Evolutionary conservation across 2,113 vertebrate genomes (phyloP).

Genomic region (Dromas ardeola): DNA sequence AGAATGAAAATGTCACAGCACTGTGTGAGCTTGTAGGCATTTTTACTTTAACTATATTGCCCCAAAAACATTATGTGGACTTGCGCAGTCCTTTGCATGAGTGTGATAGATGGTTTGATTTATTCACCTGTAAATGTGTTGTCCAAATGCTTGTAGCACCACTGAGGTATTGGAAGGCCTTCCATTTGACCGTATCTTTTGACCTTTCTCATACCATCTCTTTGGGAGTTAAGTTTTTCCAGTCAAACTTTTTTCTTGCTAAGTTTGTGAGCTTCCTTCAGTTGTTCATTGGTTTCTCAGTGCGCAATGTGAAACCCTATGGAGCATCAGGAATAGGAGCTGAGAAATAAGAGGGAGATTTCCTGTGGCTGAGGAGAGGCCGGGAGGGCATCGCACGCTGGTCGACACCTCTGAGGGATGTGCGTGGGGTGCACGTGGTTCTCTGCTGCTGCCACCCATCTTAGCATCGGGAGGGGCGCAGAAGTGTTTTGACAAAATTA

Average conservation of each 20-base stretch:
- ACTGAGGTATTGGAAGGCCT: neutral
- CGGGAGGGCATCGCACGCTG: neutral
- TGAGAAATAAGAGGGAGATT: neutral
- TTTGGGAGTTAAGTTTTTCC: neutral
- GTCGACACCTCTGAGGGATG: neutral
- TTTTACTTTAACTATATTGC: neutral
- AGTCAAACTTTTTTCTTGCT: neutral
- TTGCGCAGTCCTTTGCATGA: neutral
- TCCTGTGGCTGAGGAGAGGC: neutral
- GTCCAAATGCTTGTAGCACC: neutral
- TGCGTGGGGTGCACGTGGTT: rapidly evolving
- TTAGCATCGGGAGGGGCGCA: neutral
- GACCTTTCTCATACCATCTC: neutral
- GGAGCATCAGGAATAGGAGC: neutral
- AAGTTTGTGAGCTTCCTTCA: neutral
- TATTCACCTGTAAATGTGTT: neutral
- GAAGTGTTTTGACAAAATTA: neutral
- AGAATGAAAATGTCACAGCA: neutral
- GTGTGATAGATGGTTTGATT: neutral
- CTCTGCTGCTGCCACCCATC: neutral
- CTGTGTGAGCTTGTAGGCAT: neutral
- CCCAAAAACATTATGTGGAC: neutral
- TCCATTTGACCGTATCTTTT: neutral
- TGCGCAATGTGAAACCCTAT: neutral
- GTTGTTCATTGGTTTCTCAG: neutral